phyloP scores from a whole-genome alignment of 2,113 vertebrate genomes.

The Solea solea region DNA sequence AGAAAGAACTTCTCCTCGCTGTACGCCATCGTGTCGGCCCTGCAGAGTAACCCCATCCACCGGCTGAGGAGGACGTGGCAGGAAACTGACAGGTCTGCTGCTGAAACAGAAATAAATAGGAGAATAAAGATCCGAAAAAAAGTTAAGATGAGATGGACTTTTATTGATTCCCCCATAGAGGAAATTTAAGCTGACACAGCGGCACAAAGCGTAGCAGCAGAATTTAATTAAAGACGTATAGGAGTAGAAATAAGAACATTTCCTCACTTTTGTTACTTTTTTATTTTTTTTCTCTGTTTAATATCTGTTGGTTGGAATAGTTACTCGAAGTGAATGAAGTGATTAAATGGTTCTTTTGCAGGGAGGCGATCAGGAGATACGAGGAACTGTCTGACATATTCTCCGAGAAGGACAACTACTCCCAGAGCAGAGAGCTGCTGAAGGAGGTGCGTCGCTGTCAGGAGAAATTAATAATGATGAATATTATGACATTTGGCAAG shows the following conservation, averaged over 20 bases:
- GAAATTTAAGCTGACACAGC: no score
- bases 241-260: no score
- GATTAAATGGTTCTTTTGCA: constrained; percentile 29
- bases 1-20: constrained; percentile 92
- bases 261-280: no score
- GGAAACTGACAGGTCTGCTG: constrained; percentile 86
- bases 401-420: constrained; percentile 91
- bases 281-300: no score
- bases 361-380: constrained; percentile 83
- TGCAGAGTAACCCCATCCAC: constrained; percentile 91
- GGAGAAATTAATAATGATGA: no score
- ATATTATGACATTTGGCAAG: no score
- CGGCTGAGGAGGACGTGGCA: constrained; percentile 89
- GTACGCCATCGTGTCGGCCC: constrained; percentile 88
- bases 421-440: constrained; percentile 88
- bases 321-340: no score
- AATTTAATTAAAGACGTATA: no score
- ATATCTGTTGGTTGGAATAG: not conserved
- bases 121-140: no score
- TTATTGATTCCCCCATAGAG: no score
- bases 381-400: constrained; percentile 87
- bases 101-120: not conserved
- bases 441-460: constrained; percentile 76
- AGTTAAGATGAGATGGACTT: no score
- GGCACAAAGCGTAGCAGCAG: no score